These are phyloP conservation scores for Blennius ocellaris DNA, from an alignment of 2,113 vertebrate genomes.

Conservation along the genomic window DNA sequence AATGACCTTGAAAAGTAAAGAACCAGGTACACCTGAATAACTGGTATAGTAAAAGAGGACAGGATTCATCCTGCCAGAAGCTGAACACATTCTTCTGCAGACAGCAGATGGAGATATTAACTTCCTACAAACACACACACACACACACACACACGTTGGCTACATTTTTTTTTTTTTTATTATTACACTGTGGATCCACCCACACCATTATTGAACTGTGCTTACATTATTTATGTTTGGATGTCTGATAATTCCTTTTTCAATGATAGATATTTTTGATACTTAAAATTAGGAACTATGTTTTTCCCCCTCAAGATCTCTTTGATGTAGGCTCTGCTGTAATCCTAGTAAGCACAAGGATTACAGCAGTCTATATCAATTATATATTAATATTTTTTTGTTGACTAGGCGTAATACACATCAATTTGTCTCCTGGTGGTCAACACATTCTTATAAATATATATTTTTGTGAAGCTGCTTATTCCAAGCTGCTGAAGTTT, in stretches of 20 bases:
- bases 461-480: too few relatives aligned
- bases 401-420: too few relatives aligned
- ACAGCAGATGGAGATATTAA: slow-evolving; percentile 37
- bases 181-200: slow-evolving; percentile 9
- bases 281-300: neutral
- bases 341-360: too few relatives aligned
- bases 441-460: too few relatives aligned
- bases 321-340: neutral
- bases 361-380: too few relatives aligned
- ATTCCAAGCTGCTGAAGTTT: too few relatives aligned
- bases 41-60: slow-evolving; percentile 2
- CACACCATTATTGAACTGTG: slow-evolving; percentile 19
- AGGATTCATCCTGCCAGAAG: slow-evolving; percentile 19
- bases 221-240: slow-evolving; percentile 47
- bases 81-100: slow-evolving; percentile 35
- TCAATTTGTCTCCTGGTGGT: too few relatives aligned
- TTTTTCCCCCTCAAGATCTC: neutral
- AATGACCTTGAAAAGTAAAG: neutral
- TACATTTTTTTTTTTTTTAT: slow-evolving; percentile 16
- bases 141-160: neutral
- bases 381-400: too few relatives aligned
- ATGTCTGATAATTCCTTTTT: slow-evolving; percentile 37
- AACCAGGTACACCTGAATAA: neutral
- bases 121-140: neutral
- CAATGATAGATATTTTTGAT: slow-evolving; percentile 19